Conservation (phyloP, 2,888 invertebrate species). For the Parapristionchus giblindavisi region DNA sequence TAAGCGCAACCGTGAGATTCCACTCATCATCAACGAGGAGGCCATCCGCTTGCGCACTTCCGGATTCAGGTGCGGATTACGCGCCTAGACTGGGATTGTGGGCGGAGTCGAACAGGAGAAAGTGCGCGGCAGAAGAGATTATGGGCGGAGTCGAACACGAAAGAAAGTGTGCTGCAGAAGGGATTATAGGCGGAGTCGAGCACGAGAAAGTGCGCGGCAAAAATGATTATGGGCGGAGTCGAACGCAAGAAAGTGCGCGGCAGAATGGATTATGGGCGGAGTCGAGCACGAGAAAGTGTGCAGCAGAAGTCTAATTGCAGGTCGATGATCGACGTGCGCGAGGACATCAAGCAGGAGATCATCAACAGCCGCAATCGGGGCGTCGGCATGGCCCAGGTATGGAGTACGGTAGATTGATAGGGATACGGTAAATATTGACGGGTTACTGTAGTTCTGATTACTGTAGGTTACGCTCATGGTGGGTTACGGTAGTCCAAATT, state of each 20-base stretch:
- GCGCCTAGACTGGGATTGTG: constrained; percentile 39
- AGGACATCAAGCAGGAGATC: constrained; percentile 66
- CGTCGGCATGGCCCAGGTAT: constrained; percentile 58
- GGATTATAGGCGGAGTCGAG: constrained; percentile 45
- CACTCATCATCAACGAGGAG: constrained; percentile 38
- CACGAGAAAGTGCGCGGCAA: constrained; percentile 50
- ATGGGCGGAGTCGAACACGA: background rate
- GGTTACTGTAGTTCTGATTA: background rate
- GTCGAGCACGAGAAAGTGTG: background rate
- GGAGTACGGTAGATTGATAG: background rate
- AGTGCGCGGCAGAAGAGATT: background rate
- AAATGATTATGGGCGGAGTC: background rate
- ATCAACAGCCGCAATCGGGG: constrained; percentile 52
- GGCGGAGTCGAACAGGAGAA: background rate
- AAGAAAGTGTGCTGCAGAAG: background rate
- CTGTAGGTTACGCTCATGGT: background rate
- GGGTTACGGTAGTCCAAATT: background rate
- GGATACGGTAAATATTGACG: background rate
- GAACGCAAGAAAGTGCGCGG: background rate
- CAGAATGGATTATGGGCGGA: background rate
- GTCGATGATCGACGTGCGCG: constrained; percentile 70
- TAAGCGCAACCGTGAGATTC: constrained; percentile 47
- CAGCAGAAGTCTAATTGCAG: constrained; percentile 43
- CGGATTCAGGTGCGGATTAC: constrained; percentile 14
- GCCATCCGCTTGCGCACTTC: constrained; percentile 44